phyloP scores from a whole-genome alignment of 2,888 invertebrate genomes.

The Scaptomyza reducta region DNA sequence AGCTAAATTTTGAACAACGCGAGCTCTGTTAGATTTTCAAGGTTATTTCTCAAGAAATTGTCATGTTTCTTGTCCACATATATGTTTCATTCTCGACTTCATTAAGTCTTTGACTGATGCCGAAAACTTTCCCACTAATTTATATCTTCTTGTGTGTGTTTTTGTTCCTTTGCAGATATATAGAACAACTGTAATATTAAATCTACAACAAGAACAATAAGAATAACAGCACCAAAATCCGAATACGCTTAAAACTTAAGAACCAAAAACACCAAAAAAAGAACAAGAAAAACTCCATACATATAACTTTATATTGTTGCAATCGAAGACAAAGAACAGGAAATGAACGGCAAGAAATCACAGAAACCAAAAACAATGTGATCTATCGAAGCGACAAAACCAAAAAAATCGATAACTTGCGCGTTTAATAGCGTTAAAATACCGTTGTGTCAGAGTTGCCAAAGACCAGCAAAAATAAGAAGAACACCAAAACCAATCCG shows the following conservation, averaged over 20 bases:
- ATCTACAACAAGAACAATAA: conserved; percentile 31
- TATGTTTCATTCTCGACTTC: no score
- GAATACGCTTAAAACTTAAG: conserved; percentile 26
- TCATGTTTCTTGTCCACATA: no score
- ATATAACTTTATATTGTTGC: no score
- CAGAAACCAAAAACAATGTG: conserved; percentile 22
- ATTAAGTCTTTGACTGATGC: no score
- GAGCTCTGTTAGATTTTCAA: no score
- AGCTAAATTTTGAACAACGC: no score
- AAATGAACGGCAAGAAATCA: conserved; percentile 9
- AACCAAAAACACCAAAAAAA: conserved; percentile 4
- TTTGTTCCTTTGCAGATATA: not conserved
- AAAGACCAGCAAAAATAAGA: conserved; percentile 6
- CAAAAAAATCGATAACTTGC: not conserved
- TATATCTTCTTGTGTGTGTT: conserved; percentile 9
- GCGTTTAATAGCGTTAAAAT: conserved; percentile 1
- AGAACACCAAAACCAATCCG: not conserved
- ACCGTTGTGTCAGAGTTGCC: conserved; percentile 35
- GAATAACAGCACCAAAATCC: conserved; percentile 43
- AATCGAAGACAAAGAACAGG: not conserved
- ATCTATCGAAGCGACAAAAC: conserved; percentile 12
- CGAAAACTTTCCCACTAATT: conserved; percentile 11
- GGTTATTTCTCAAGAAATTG: no score
- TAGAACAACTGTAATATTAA: not conserved
- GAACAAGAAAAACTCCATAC: conserved; percentile 12